phyloP scores from a whole-genome alignment of 2,797 vertebrate genomes.

The Pseudocheirus occidentalis region DNA sequence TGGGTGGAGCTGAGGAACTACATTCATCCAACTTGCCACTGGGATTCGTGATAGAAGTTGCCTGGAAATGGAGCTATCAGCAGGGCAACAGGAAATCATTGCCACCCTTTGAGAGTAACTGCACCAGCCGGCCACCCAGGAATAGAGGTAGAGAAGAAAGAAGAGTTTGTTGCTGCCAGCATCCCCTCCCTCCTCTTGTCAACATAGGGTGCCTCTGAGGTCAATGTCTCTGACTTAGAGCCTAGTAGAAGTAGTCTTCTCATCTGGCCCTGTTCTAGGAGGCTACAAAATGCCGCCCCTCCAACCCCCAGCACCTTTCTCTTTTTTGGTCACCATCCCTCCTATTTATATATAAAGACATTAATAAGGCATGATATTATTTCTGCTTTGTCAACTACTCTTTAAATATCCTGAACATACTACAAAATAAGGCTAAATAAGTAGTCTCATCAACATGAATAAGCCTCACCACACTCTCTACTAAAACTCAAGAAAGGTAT shows the following conservation, averaged over 20 bases:
- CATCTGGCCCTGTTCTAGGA: neutral
- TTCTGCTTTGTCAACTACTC: neutral
- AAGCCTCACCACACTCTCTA: neutral
- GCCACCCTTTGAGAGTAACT: constrained; percentile 5
- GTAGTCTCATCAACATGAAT: neutral
- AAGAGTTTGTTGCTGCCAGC: neutral
- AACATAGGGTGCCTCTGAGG: neutral
- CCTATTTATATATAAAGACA: neutral
- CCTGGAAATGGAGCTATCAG: constrained; percentile 9
- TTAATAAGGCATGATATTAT: neutral
- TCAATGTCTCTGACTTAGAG: neutral
- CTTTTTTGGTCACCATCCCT: neutral
- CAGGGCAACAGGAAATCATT: constrained; percentile 1
- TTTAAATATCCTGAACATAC: neutral
- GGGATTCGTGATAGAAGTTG: neutral
- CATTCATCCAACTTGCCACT: neutral
- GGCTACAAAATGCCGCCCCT: neutral
- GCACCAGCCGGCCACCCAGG: neutral
- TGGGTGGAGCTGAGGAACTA: neutral
- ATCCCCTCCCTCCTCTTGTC: neutral
- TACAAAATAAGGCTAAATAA: neutral
- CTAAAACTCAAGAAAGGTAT: neutral
- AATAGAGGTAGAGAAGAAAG: neutral
- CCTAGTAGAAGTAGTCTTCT: neutral
- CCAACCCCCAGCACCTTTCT: neutral